phyloP scores from a whole-genome alignment of 2,888 invertebrate species.

The Seira sanloemensis region DNA sequence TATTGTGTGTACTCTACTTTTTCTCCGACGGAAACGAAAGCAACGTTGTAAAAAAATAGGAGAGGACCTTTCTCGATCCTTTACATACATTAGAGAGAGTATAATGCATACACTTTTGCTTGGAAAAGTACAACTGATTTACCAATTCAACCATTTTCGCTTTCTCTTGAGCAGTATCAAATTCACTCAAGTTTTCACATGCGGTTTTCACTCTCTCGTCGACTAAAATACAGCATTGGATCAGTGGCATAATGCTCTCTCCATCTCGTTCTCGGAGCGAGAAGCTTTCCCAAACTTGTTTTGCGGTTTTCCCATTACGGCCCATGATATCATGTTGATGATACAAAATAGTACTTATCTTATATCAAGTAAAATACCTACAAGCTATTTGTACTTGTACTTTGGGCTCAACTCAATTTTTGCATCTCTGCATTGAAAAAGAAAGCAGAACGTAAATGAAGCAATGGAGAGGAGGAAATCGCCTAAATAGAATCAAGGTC shows the following conservation, averaged over 20 bases:
- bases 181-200: background rate
- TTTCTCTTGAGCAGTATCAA: no score
- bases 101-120: no score
- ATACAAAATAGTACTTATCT: background rate
- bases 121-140: background rate
- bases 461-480: background rate
- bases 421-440: background rate
- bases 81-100: background rate
- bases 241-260: background rate
- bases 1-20: background rate
- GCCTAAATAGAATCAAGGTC: background rate
- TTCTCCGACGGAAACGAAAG: background rate
- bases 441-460: background rate
- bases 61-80: background rate
- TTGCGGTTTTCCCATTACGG: slow-evolving; percentile 34
- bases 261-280: background rate
- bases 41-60: background rate
- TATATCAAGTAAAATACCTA: background rate
- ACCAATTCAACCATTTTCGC: no score
- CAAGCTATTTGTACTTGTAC: background rate
- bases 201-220: background rate
- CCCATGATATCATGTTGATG: slow-evolving; percentile 26
- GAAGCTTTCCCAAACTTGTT: slow-evolving; percentile 18
- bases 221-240: no score
- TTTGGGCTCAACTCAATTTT: background rate